phyloP scores from a whole-genome alignment of 2,888 invertebrate genomes.

The Noctuana brunneofusca region DNA sequence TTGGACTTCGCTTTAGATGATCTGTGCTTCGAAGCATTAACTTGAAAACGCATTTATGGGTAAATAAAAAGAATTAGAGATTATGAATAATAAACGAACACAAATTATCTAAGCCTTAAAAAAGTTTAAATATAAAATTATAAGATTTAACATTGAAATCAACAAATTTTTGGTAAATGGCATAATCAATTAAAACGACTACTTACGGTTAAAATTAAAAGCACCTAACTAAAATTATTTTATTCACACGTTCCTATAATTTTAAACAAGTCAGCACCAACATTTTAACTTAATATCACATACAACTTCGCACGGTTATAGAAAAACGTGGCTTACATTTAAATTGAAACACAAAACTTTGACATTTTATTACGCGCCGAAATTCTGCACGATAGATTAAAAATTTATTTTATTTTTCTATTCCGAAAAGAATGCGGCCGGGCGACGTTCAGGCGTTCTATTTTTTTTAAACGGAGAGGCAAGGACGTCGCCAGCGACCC shows the following conservation, averaged over 20 bases:
- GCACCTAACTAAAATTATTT: background rate
- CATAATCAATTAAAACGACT: background rate
- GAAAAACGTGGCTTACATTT: background rate
- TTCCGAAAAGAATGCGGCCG: background rate
- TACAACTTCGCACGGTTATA: constrained; percentile 24
- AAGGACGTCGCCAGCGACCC: constrained; percentile 51
- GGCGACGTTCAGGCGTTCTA: constrained; percentile 15
- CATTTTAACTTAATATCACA: constrained; percentile 23
- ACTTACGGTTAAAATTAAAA: constrained; percentile 27
- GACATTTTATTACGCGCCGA: constrained; percentile 25
- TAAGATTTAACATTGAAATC: no score
- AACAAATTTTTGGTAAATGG: background rate
- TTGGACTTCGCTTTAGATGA: constrained; percentile 27
- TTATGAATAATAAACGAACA: no score
- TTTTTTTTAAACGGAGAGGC: constrained; percentile 36
- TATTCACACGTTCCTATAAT: constrained; percentile 7
- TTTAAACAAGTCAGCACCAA: constrained; percentile 8
- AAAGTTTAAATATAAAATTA: no score
- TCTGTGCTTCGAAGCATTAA: constrained; percentile 25
- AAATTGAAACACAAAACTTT: background rate
- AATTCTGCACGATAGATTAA: constrained; percentile 30
- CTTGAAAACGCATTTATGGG: constrained; percentile 6
- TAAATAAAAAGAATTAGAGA: no score
- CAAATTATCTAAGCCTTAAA: no score
- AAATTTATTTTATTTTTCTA: constrained; percentile 8